Evolutionary conservation across 2,888 invertebrate species (phyloP).

Genomic region (Bellardia bayeri): DNA sequence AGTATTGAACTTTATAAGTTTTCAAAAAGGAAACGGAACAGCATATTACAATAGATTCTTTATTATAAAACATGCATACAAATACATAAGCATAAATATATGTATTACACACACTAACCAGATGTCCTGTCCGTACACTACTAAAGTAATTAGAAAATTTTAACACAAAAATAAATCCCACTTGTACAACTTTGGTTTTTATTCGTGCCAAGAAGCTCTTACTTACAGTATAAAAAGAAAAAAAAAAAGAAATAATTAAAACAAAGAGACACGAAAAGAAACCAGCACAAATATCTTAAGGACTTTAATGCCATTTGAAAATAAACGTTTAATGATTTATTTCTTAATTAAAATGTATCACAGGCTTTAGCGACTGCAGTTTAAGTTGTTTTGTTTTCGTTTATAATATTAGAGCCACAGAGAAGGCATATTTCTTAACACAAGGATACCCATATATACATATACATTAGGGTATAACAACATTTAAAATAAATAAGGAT

Average conservation of each 20-base stretch:
- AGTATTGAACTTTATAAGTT: constrained; percentile 52
- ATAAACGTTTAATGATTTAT: not conserved
- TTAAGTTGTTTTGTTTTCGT: not conserved
- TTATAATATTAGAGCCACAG: not conserved
- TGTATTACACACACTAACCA: not conserved
- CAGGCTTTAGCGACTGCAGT: not conserved
- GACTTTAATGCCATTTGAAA: not conserved
- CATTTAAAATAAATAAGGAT: too few relatives aligned
- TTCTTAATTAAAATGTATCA: not conserved
- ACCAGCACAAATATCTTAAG: constrained; percentile 17
- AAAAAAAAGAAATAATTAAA: not conserved
- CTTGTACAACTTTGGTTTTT: constrained; percentile 14
- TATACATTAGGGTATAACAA: too few relatives aligned
- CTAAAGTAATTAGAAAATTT: constrained; percentile 50
- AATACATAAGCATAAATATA: not conserved
- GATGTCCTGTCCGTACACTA: not conserved
- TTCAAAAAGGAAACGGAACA: constrained; percentile 31
- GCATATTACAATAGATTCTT: constrained; percentile 15
- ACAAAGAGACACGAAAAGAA: constrained; percentile 1
- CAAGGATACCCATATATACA: too few relatives aligned
- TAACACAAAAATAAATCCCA: constrained; percentile 37
- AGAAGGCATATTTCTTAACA: constrained; percentile 8
- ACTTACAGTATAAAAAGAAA: not conserved
- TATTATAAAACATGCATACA: not conserved
- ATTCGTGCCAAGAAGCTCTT: not conserved